Evolutionary conservation across 2,113 vertebrate genomes (phyloP).

Genomic region (Elachura formosa): DNA sequence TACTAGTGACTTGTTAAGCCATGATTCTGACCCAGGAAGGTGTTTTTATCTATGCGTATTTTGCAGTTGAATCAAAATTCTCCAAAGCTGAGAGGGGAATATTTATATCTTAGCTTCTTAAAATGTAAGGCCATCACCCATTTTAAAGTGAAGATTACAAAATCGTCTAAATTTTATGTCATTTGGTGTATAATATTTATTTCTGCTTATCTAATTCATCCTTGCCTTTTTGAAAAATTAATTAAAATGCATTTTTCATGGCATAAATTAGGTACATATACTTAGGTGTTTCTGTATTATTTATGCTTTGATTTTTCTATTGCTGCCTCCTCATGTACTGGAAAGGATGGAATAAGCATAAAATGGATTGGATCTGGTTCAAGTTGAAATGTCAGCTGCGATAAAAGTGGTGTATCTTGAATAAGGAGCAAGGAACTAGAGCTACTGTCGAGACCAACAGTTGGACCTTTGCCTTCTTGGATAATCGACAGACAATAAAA

Average conservation of each 20-base stretch:
- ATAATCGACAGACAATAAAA: neutral
- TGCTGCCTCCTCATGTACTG: conserved; percentile 28
- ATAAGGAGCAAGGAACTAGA: conserved; percentile 3
- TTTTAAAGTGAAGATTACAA: neutral
- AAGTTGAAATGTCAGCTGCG: conserved; percentile 33
- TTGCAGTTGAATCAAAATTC: neutral
- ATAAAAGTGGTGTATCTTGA: conserved; percentile 8
- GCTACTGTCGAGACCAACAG: neutral
- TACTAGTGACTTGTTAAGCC: neutral
- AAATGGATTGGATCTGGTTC: conserved; percentile 57
- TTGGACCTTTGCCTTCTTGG: neutral
- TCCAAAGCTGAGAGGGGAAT: neutral
- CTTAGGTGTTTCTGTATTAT: conserved; percentile 41
- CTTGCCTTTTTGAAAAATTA: conserved; percentile 35
- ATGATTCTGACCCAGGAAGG: neutral
- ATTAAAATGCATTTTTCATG: conserved; percentile 35
- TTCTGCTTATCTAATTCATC: neutral
- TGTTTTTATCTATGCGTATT: neutral
- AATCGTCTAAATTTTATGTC: neutral
- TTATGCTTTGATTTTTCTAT: conserved; percentile 53
- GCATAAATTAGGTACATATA: neutral
- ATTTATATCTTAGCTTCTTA: neutral
- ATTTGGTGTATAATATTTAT: conserved; percentile 4
- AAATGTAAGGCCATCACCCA: neutral
- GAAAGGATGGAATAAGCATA: conserved; percentile 16